Conservation (phyloP, 2,113 vertebrate genomes). For the Boleophthalmus pectinirostris region DNA sequence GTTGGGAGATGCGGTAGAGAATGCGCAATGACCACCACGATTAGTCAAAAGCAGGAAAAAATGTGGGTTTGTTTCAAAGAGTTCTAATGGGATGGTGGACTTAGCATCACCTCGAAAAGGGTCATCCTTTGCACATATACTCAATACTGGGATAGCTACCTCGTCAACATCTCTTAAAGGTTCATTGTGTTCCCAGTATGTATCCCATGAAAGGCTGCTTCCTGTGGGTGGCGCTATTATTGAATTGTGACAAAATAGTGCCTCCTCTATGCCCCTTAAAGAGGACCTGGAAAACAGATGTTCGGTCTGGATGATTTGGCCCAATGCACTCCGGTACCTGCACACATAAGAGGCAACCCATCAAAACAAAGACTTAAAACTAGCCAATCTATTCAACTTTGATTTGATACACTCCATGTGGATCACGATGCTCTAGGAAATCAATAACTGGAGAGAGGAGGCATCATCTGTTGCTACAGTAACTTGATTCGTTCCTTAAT, state of each 20-base stretch:
- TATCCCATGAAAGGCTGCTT: constrained; percentile 69
- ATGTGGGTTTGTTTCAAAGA: constrained; percentile 84
- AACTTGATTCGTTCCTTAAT: constrained; percentile 47
- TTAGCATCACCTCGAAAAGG: constrained; percentile 74
- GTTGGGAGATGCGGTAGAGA: constrained; percentile 59
- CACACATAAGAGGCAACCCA: constrained; percentile 2
- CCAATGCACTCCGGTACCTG: constrained; percentile 79
- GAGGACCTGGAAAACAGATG: constrained; percentile 75
- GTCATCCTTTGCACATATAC: constrained; percentile 79
- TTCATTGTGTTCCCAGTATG: constrained; percentile 84
- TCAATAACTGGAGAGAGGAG: constrained; percentile 49
- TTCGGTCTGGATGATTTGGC: constrained; percentile 71
- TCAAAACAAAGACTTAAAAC: constrained; percentile 29
- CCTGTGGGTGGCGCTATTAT: constrained; percentile 11
- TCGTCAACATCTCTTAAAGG: constrained; percentile 83
- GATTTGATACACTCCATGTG: constrained; percentile 43
- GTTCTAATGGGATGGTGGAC: constrained; percentile 76
- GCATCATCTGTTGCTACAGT: constrained; percentile 50
- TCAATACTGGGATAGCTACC: constrained; percentile 81
- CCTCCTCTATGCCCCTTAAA: constrained; percentile 76
- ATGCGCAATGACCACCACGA: constrained; percentile 80
- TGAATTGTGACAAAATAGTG: constrained; percentile 73
- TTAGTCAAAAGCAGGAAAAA: constrained; percentile 81
- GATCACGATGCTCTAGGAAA: constrained; percentile 55
- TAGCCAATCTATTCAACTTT: constrained; percentile 45